A percentile compares a stretch with the other conserved stretches of the same genome.
Evolutionary conservation across 2,797 vertebrate species (phyloP).

Genomic region (Chromis chromis): DNA sequence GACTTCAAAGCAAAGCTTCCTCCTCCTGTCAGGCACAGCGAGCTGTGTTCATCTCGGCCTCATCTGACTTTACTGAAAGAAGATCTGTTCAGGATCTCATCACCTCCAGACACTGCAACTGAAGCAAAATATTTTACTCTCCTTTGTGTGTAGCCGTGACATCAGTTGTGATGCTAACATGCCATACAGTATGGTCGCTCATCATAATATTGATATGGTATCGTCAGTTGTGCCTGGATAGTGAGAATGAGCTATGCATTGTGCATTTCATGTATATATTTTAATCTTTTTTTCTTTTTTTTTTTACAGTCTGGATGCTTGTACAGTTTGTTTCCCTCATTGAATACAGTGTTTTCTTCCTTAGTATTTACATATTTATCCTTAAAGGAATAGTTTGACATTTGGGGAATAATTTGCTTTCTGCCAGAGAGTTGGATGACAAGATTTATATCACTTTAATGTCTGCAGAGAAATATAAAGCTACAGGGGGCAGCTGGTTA

Average conservation of each 20-base stretch:
- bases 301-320: constrained; percentile 77
- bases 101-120: constrained; percentile 53
- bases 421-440: not conserved
- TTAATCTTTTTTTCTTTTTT: constrained; percentile 66
- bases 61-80: constrained; percentile 43
- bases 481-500: not conserved
- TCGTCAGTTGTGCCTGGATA: constrained; percentile 72
- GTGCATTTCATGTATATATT: constrained; percentile 81
- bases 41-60: constrained; percentile 61
- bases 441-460: constrained; percentile 14
- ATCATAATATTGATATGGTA: constrained; percentile 61
- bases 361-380: constrained; percentile 58
- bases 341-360: constrained; percentile 50
- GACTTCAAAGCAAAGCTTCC: constrained; percentile 72
- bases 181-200: constrained; percentile 68
- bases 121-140: constrained; percentile 53
- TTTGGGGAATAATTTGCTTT: constrained; percentile 35
- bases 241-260: constrained; percentile 76
- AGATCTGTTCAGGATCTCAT: constrained; percentile 37
- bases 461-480: constrained; percentile 9
- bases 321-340: constrained; percentile 71
- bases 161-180: constrained; percentile 66
- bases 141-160: constrained; percentile 68
- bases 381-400: constrained; percentile 28
- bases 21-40: constrained; percentile 64